Conservation (phyloP, 1,140 invertebrate genomes). For the Drosophila sechellia region DNA sequence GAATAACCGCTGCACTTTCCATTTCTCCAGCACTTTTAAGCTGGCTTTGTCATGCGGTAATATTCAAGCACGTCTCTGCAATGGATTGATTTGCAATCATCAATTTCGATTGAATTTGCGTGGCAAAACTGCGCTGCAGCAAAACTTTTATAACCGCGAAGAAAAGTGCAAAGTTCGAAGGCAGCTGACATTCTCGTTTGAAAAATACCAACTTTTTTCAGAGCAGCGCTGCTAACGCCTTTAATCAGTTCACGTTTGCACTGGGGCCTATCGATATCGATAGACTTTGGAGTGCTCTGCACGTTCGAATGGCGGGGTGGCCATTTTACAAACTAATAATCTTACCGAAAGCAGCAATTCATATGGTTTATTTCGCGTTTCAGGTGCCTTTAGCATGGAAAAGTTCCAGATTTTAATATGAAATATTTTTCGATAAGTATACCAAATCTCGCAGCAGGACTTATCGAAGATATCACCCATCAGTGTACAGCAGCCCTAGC, state of each 20-base stretch:
- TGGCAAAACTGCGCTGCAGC: slow-evolving; percentile 6
- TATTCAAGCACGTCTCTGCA: slow-evolving; percentile 16
- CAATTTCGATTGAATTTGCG: slow-evolving; percentile 66
- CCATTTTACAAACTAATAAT: slow-evolving; percentile 16
- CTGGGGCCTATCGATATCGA: slow-evolving; percentile 24
- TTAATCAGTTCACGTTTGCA: slow-evolving; percentile 2
- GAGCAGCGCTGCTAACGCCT: background rate
- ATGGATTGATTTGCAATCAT: slow-evolving; percentile 64
- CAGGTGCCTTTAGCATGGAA: background rate
- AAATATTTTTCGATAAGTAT: too few relatives aligned
- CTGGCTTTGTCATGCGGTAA: slow-evolving; percentile 20
- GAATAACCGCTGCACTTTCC: slow-evolving; percentile 15
- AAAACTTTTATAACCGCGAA: slow-evolving; percentile 43
- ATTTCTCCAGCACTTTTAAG: slow-evolving; percentile 18
- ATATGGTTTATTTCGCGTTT: slow-evolving; percentile 20
- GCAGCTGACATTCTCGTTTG: slow-evolving; percentile 20
- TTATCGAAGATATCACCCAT: background rate
- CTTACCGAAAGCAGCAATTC: slow-evolving; percentile 18
- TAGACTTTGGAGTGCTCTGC: background rate
- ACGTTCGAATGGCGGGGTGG: background rate
- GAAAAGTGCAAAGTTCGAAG: slow-evolving; percentile 38
- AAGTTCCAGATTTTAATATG: background rate
- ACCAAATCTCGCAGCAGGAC: background rate
- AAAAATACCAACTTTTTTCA: background rate
- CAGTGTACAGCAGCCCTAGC: background rate